A percentile compares a stretch with the other conserved stretches of the same genome.
phyloP scores from a whole-genome alignment of 2,888 invertebrate genomes.

The Apodemia duryi region DNA sequence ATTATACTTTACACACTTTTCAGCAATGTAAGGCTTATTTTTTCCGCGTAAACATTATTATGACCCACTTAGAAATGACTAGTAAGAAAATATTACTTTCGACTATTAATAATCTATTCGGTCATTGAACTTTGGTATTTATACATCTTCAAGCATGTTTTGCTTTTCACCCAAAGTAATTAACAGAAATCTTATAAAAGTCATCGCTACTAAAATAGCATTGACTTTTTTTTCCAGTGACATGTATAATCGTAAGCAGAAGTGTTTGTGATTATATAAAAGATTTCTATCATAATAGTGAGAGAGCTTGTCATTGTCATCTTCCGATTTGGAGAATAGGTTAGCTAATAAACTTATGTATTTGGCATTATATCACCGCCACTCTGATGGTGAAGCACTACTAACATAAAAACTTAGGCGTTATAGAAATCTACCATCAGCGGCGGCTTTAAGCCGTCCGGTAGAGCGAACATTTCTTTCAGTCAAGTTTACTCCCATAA shows the following conservation, averaged over 20 bases:
- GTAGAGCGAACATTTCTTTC: too few relatives aligned
- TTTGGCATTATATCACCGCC: too few relatives aligned
- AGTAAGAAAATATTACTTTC: background rate
- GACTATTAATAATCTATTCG: background rate
- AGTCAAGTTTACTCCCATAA: too few relatives aligned
- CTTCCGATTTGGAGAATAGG: background rate
- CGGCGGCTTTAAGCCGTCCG: too few relatives aligned
- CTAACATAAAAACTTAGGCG: too few relatives aligned
- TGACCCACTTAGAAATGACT: background rate
- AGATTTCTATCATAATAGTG: background rate
- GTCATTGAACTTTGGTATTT: background rate
- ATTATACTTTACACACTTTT: conserved; percentile 8
- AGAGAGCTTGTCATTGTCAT: background rate
- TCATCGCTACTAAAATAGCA: background rate
- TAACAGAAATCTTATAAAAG: background rate
- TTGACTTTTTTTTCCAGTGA: background rate
- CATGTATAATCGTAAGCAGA: background rate
- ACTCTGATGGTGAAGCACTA: too few relatives aligned
- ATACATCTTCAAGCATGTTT: background rate
- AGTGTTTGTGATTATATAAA: background rate
- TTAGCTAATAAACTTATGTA: too few relatives aligned
- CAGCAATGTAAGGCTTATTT: background rate
- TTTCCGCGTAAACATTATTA: conserved; percentile 2
- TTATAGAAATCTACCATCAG: too few relatives aligned
- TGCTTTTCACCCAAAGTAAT: background rate